Evolutionary conservation across 2,888 invertebrate genomes (phyloP).

Genomic region (Orchesellides sinensis): DNA sequence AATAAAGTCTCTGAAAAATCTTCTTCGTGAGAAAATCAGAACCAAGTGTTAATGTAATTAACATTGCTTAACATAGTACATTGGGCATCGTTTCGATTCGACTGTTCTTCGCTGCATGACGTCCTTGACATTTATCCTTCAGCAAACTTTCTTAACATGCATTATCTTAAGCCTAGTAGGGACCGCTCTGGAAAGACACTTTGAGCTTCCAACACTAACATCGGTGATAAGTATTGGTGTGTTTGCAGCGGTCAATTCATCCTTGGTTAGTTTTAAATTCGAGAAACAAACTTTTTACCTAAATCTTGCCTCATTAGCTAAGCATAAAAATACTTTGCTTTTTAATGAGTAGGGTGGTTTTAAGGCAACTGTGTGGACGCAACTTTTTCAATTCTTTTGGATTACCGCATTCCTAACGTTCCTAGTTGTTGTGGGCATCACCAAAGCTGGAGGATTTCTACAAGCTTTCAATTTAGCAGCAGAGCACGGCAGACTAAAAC

Average conservation of each 20-base stretch:
- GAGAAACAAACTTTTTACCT: background rate
- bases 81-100: conserved; percentile 58
- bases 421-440: conserved; percentile 20
- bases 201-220: conserved; percentile 51
- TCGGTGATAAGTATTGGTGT: conserved; percentile 61
- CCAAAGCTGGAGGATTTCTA: conserved; percentile 53
- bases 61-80: conserved; percentile 43
- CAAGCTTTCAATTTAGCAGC: conserved; percentile 44
- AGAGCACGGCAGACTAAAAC: conserved; percentile 32
- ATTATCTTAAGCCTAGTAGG: conserved; percentile 42
- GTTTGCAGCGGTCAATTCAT: conserved; percentile 59
- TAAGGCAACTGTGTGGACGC: conserved; percentile 64
- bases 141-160: conserved; percentile 35
- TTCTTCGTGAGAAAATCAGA: too few relatives aligned
- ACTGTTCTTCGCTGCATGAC: conserved; percentile 45
- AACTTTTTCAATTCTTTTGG: conserved; percentile 43
- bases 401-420: conserved; percentile 12
- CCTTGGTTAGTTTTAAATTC: too few relatives aligned
- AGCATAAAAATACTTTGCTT: background rate
- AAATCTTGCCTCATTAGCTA: background rate
- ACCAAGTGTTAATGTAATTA: background rate
- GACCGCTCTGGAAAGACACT: conserved; percentile 46
- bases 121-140: conserved; percentile 45
- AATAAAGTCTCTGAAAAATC: too few relatives aligned
- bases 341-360: conserved; percentile 63